Evolutionary conservation across 1,140 invertebrate genomes (phyloP).

Genomic region (Protaetia brevitarsis): DNA sequence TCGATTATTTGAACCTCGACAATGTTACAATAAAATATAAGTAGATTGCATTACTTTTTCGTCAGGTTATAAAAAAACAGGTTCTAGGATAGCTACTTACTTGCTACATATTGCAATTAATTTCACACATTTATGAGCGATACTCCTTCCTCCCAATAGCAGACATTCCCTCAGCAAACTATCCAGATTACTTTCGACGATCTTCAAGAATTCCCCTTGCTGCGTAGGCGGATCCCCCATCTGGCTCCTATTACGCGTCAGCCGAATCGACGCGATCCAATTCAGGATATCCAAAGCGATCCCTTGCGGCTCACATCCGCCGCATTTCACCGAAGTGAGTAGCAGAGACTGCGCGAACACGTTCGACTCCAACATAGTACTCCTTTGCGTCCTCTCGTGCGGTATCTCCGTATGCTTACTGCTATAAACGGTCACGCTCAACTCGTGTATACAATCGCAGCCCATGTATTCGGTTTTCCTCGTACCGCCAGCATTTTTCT

Average conservation of each 20-base stretch:
- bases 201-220: constrained; percentile 66
- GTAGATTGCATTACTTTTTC: no score
- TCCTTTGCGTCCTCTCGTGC: constrained; percentile 76
- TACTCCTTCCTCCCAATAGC: constrained; percentile 72
- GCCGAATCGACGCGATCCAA: constrained; percentile 72
- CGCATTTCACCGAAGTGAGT: constrained; percentile 33
- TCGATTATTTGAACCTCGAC: no score
- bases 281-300: constrained; percentile 40
- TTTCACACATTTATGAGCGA: constrained; percentile 85
- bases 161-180: constrained; percentile 69
- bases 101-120: constrained; percentile 79
- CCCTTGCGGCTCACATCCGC: constrained; percentile 20
- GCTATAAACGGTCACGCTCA: constrained; percentile 80
- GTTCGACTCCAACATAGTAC: constrained; percentile 79
- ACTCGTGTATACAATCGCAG: constrained; percentile 89
- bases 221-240: constrained; percentile 54
- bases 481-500: constrained; percentile 29
- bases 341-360: constrained; percentile 69
- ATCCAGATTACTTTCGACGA: constrained; percentile 62
- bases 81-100: no score
- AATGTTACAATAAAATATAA: no score
- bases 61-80: no score
- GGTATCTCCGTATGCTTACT: constrained; percentile 66
- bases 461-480: constrained; percentile 57
- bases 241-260: constrained; percentile 62